Evolutionary conservation across 1,140 invertebrate species (phyloP), one percentile per base, ranked within the genome.

Genomic region (Drosophila nigromelanica): DNA sequence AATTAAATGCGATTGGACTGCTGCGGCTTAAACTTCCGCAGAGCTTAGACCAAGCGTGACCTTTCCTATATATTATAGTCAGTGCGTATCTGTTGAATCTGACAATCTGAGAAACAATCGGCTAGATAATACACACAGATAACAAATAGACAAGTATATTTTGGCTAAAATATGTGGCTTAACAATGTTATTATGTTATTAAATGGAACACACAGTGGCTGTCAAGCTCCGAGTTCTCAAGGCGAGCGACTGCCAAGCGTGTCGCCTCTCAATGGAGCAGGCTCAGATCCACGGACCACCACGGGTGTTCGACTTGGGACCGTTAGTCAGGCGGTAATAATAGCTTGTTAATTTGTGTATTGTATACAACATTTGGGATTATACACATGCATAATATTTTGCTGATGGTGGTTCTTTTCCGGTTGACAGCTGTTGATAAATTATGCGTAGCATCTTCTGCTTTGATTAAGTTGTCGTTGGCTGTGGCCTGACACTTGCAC

Each of bases 261-360:
- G 59, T 73, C 76, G 55, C 43, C 42, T 45, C 43, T 48, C 51
- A 56, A 56, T 62, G 42, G 58, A 37, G 21, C 39, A 51, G 45
- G 80, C 24, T 2, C 24, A 27, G 24, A 27, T 27, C 42, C 18
- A 69, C 45, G 14, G 60, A 55, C 12, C 21, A 82, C 71, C 76
- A 63, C 42, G 51, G 27, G 58, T 43, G 58, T 12, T 27, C n/a
- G 63, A 18, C 43, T 58, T 59, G 76, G 50, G 61, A 89, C 83
- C 83, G 82, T 87, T 89, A 87, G 78, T 73, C 68, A 82, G 68
- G 21, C 64, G 66, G 60, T 55, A 76, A 79, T 87, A 87, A 76
- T 87, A 81, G 78, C 71, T 87, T 78, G 82, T 86, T 86, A 89
- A 89, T 82, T 82, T 79, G 82, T 50, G 45, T 79, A 82, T 82